Evolutionary conservation across 2,797 vertebrate species (phyloP).

Genomic region (Mastacembelus armatus): DNA sequence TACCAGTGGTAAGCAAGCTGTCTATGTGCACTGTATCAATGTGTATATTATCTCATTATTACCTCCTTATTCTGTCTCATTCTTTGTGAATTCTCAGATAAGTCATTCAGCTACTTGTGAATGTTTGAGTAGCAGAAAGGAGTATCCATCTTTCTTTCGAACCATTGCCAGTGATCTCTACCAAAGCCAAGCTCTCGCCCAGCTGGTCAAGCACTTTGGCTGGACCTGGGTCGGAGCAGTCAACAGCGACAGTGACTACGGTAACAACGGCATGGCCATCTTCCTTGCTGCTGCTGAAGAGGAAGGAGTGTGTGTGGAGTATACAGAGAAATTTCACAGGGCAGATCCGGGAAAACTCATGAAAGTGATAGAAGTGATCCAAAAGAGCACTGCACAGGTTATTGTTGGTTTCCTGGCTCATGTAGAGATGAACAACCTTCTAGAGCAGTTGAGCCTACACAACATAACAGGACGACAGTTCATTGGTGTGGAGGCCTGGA

Average conservation of each 20-base stretch:
- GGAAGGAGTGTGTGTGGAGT: slow-evolving; percentile 82
- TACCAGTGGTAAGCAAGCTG: slow-evolving; percentile 85
- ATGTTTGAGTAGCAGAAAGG: slow-evolving; percentile 78
- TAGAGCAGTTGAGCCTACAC: slow-evolving; percentile 72
- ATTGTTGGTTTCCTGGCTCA: slow-evolving; percentile 79
- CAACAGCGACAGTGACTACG: slow-evolving; percentile 84
- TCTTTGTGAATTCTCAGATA: slow-evolving; percentile 67
- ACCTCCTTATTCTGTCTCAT: neutral
- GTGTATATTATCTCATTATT: neutral
- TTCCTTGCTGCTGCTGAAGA: slow-evolving; percentile 76
- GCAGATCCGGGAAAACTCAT: slow-evolving; percentile 71
- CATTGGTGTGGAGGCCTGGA: slow-evolving; percentile 83
- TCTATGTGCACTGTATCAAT: no score
- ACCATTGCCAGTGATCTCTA: slow-evolving; percentile 83
- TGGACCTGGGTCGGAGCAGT: slow-evolving; percentile 85
- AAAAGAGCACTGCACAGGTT: slow-evolving; percentile 74
- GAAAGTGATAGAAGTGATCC: slow-evolving; percentile 79
- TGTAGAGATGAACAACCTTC: slow-evolving; percentile 78
- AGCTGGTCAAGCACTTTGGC: slow-evolving; percentile 81
- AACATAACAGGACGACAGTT: slow-evolving; percentile 81
- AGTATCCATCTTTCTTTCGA: slow-evolving; percentile 79
- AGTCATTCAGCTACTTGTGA: slow-evolving; percentile 83
- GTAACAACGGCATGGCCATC: slow-evolving; percentile 83
- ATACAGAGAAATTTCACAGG: slow-evolving; percentile 77
- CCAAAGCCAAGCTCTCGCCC: slow-evolving; percentile 79